Evolutionary conservation across 2,113 vertebrate genomes (phyloP).

Genomic region (Typhlomys cinereus): DNA sequence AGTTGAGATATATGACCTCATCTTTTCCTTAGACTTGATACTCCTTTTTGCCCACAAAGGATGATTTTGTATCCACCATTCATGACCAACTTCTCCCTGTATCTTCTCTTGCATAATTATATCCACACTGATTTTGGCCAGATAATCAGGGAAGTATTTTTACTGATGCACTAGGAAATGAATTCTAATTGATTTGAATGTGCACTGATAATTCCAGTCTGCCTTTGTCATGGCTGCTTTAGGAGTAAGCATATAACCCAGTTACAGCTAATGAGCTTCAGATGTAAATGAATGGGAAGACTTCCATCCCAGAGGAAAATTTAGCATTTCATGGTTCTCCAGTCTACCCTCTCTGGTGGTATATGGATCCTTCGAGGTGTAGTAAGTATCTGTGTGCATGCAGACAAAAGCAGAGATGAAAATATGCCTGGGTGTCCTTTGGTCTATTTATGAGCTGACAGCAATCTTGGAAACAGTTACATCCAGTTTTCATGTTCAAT

Average conservation of each 20-base stretch:
- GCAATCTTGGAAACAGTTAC: not conserved
- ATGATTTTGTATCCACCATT: not conserved
- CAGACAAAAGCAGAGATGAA: not conserved
- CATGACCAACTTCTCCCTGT: not conserved
- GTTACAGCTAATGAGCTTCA: not conserved
- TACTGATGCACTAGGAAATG: not conserved
- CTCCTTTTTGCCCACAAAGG: not conserved
- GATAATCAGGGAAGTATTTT: not conserved
- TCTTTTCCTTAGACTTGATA: not conserved
- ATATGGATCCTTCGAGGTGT: not conserved
- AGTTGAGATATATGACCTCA: not conserved
- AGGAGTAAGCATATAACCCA: not conserved
- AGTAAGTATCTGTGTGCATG: not conserved
- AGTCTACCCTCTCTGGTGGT: not conserved
- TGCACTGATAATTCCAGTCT: not conserved
- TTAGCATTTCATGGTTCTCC: not conserved
- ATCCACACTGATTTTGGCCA: not conserved
- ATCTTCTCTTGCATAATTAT: not conserved
- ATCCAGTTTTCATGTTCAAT: not conserved
- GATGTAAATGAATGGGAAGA: slow-evolving; percentile 4
- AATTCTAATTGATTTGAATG: slow-evolving; percentile 38
- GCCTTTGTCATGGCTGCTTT: slow-evolving; percentile 2
- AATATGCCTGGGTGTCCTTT: not conserved
- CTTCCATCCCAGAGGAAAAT: slow-evolving; percentile 31
- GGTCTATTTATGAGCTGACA: not conserved